Evolutionary conservation across 2,797 vertebrate species (phyloP).

Genomic region (Spinus olivaceus): DNA sequence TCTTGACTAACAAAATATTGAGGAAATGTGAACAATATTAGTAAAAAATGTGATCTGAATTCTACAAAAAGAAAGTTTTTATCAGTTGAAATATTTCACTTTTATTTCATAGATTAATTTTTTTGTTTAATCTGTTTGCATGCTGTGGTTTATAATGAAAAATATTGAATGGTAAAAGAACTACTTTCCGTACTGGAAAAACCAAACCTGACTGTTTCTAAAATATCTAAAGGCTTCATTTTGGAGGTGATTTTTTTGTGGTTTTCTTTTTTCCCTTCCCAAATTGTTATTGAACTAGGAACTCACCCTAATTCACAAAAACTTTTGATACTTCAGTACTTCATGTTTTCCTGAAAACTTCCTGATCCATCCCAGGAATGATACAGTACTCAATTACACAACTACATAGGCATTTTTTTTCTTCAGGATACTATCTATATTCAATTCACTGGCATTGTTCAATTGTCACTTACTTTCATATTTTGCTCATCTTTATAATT

Average conservation of each 20-base stretch:
- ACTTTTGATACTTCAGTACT: background rate
- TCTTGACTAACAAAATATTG: background rate
- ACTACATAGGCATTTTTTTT: background rate
- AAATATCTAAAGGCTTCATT: background rate
- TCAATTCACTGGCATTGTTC: background rate
- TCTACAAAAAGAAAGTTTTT: background rate
- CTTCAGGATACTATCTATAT: background rate
- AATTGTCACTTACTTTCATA: background rate
- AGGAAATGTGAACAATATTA: background rate
- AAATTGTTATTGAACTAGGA: background rate
- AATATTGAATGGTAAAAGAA: background rate
- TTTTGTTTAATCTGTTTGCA: background rate
- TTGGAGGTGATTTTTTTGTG: background rate
- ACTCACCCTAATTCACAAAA: background rate
- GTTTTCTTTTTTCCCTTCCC: background rate
- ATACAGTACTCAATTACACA: background rate
- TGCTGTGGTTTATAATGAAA: background rate
- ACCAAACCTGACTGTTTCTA: background rate
- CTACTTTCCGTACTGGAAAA: background rate
- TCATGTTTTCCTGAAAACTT: background rate
- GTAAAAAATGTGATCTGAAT: background rate
- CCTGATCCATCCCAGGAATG: background rate
- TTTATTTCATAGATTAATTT: background rate
- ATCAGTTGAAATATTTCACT: background rate
- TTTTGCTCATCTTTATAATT: background rate